phyloP scores from a whole-genome alignment of 2,113 vertebrate species.

The Bombycilla garrulus region DNA sequence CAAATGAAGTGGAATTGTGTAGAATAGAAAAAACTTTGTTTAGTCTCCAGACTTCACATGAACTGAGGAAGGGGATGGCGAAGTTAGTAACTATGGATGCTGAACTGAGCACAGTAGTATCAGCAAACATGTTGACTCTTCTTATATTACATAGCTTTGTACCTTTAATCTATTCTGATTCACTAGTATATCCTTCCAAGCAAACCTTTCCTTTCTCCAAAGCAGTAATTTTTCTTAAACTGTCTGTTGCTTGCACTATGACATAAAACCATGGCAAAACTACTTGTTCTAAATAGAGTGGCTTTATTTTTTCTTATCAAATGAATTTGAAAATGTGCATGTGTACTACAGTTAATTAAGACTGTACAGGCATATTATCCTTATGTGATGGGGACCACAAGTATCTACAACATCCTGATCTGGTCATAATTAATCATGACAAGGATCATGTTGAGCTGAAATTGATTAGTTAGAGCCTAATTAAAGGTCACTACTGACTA shows the following conservation, averaged over 20 bases:
- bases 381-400: background rate
- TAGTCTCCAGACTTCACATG: background rate
- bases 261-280: background rate
- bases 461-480: conserved; percentile 18
- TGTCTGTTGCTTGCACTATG: background rate
- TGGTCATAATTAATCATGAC: conserved; percentile 22
- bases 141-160: background rate
- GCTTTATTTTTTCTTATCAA: background rate
- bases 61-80: background rate
- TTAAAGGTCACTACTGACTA: conserved; percentile 7
- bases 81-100: background rate
- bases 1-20: background rate
- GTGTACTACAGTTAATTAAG: background rate
- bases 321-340: background rate
- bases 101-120: background rate
- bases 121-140: background rate
- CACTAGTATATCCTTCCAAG: background rate
- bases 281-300: background rate
- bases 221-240: background rate
- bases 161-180: background rate
- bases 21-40: background rate
- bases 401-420: background rate
- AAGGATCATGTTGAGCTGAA: conserved; percentile 3
- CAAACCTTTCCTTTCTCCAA: background rate
- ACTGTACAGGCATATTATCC: background rate